Base-by-base conservation (phyloP, 2,113 vertebrate species). In the Ptyas mucosa region DNA sequence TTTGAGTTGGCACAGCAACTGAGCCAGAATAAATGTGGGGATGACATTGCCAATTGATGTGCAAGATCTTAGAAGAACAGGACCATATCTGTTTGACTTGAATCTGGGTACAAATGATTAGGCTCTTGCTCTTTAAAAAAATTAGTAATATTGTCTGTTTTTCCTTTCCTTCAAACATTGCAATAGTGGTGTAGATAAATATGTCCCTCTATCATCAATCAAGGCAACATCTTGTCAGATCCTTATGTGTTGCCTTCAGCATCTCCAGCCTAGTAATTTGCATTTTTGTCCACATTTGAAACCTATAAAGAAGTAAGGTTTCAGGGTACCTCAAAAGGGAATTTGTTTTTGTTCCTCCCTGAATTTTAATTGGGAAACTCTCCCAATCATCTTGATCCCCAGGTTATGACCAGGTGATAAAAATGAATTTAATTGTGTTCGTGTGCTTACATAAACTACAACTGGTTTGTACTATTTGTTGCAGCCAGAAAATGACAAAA, bases 1-100 rank as follows among this genome's bases (percentile, higher is more conserved):
- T 97, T 97, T 95, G 85, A 43, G 96, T 98, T 97, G 96, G 94
- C 93, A 95, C 95, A 95, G 95, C 95, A 97, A 97, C 97, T 29
- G 96, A 97, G 95, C 94, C 94, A 94, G 95, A 95, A 97, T 97
- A 96, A 97, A 94, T 97, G 93, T 91, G 94, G 93, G 92, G 89
- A 95, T 91, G 92, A 94, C 93, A 91, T 90, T 94, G 8, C 92
- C 0, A 49, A 94, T 94, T 91, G 93, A 94, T 95, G 94, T 93
- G 94, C 94, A 94, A 95, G 87, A 8, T 0, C 23, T 94, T 89
- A 64, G 94, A 39, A 87, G 91, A 93, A 5, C 0, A 94, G 64
- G 81, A 57, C 52, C 0, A 15, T 1, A 93, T 91, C 94, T 91
- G 92, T 94, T 64, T 26, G 93, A 64, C 61, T 64, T 58, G 43